Evolutionary conservation across 37 sponge, comb jelly and placozoan genomes (phyloP), one percentile per base, ranked within the genome.

Genomic region (Theonella swinhoei): DNA sequence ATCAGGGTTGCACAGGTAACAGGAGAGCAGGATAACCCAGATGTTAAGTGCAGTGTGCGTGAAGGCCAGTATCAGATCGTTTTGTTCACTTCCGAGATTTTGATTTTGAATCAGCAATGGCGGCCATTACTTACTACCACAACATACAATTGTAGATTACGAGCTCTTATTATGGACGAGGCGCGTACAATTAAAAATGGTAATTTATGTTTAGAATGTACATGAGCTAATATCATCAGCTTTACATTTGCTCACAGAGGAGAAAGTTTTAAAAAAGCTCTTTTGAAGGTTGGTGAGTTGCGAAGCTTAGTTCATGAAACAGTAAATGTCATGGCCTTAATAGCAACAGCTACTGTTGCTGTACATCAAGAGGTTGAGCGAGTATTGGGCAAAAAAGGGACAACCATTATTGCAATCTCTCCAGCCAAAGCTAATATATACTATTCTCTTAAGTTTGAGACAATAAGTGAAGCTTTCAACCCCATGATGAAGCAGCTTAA

Each of bases 131-230:
- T 79, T 11, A 11, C 26, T 1, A 4, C 79, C 35, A 58, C 64
- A 39, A 24, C 68, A 30, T 79, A 47, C 36, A 41, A 23, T 37
- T 29, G 42, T 28, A 79, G 65, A 3, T 79, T 63, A 29, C 14
- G 41, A 25, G 68, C 79, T 9, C 47, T 79, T 8, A 68, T 79
- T 2, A 68, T 64, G 23, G 79, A 79, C 14, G 79, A 79, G 65
- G 68, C 79, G 1, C 79, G 65, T n/a, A 47, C 59, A 3, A 66
- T 79, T 7, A 79, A 79, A 40, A 79, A 79, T 29, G 64, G 79
- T 66, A 66, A 32, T 1, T 23, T n/a, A n/a, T n/a, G 20, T 20
- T 17, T 59, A 23, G 17, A 59, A 23, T 59, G 20, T 23, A 59
- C 17, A 59, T 59, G 61, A 23, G 20, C 20, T 59, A 59, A 20